Conservation (phyloP, 2,797 vertebrate genomes). For the Phrynocephalus vlangalii region DNA sequence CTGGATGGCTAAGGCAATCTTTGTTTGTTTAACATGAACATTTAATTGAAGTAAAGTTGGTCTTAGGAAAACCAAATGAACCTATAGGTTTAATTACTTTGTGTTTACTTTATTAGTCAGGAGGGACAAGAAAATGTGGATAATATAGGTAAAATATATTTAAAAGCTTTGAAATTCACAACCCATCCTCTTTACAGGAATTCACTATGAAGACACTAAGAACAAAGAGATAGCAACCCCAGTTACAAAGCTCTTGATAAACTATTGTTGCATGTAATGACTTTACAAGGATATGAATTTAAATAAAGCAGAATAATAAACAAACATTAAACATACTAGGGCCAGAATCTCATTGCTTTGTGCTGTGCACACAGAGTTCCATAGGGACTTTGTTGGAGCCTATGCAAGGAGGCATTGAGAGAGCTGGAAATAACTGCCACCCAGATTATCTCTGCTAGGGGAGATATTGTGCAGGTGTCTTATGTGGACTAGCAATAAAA, state of each 20-base stretch:
- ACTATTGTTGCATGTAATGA: conserved; percentile 5
- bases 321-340: background rate
- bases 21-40: conserved; percentile 68
- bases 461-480: background rate
- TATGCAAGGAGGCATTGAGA: too few species aligned
- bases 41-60: conserved; percentile 62
- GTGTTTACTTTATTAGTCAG: conserved; percentile 47
- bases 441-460: background rate
- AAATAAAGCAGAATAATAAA: background rate
- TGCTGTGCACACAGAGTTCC: too few species aligned
- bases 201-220: background rate
- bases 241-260: background rate
- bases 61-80: conserved; percentile 52
- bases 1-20: conserved; percentile 65
- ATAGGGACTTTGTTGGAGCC: too few species aligned
- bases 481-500: background rate
- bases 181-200: background rate
- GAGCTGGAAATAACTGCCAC: too few species aligned
- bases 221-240: background rate
- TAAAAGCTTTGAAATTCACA: conserved; percentile 26
- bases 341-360: too few species aligned
- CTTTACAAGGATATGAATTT: background rate
- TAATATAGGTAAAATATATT: conserved; percentile 18
- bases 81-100: conserved; percentile 61
- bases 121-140: conserved; percentile 31